Percentiles rank a stretch among this genome's conserved stretches.
These are phyloP conservation scores for Meteorus colon DNA, from an alignment of 2,888 invertebrate species.

Conservation along the genomic window DNA sequence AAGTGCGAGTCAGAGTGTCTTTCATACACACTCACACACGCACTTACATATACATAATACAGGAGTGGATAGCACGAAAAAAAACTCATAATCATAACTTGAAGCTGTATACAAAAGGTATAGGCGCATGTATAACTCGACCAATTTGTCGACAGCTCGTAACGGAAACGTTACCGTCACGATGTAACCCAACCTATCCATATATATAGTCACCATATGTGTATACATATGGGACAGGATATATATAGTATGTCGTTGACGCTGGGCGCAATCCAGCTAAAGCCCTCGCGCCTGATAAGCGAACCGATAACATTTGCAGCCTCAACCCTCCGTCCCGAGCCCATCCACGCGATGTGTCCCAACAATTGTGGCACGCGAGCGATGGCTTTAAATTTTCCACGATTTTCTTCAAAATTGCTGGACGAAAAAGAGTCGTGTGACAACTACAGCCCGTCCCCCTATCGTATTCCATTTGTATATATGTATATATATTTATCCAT, in stretches of 20 bases:
- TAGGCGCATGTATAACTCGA: constrained; percentile 39
- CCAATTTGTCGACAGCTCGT: constrained; percentile 52
- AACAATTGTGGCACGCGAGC: constrained; percentile 36
- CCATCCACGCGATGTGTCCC: constrained; percentile 30
- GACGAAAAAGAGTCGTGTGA: constrained; percentile 40
- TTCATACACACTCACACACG: not conserved
- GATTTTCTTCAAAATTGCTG: constrained; percentile 54
- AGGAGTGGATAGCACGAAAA: not conserved
- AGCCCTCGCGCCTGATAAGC: constrained; percentile 71
- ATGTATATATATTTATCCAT: constrained; percentile 20
- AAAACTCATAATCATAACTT: constrained; percentile 7
- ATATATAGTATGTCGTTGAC: constrained; percentile 27
- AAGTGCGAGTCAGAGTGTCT: not conserved
- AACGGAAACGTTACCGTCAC: constrained; percentile 41
- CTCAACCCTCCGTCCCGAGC: constrained; percentile 38
- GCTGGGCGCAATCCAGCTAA: constrained; percentile 66
- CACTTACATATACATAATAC: not conserved
- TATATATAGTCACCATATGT: constrained; percentile 14
- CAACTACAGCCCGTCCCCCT: constrained; percentile 33
- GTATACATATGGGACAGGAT: constrained; percentile 24
- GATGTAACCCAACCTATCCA: constrained; percentile 4
- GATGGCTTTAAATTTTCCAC: constrained; percentile 68
- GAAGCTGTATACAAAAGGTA: not conserved
- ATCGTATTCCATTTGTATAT: constrained; percentile 11
- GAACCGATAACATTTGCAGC: constrained; percentile 64